A percentile compares a stretch with the other conserved stretches of the same genome.
These are phyloP conservation scores for Eupithecia tripunctaria DNA, from an alignment of 2,888 invertebrate genomes.

Conservation along the genomic window DNA sequence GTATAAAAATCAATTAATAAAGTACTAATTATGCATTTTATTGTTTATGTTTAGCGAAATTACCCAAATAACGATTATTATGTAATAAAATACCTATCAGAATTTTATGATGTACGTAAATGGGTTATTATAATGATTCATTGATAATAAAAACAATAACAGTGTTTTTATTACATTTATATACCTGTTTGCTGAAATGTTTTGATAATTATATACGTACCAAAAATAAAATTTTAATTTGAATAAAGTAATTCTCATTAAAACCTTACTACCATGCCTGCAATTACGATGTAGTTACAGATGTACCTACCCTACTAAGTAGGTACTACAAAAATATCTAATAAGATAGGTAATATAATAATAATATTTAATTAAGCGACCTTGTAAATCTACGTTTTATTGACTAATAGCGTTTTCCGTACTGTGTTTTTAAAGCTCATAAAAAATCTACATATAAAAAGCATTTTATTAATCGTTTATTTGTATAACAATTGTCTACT, in stretches of 20 bases:
- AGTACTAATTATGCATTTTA: constrained; percentile 6
- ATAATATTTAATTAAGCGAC: not conserved
- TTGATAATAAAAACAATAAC: constrained; percentile 62
- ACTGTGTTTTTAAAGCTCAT: not conserved
- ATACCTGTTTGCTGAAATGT: constrained; percentile 52
- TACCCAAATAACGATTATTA: constrained; percentile 41
- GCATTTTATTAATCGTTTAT: not conserved
- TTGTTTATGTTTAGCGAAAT: constrained; percentile 37
- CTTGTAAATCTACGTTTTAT: not conserved
- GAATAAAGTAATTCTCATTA: constrained; percentile 48
- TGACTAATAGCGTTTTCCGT: not conserved
- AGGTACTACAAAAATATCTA: not conserved
- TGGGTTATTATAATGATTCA: constrained; percentile 52
- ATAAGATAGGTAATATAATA: not conserved
- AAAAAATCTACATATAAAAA: not conserved
- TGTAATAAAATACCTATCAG: constrained; percentile 43
- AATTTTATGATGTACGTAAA: constrained; percentile 45
- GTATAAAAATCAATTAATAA: not conserved
- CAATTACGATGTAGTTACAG: not conserved
- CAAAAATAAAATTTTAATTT: not conserved
- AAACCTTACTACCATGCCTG: constrained; percentile 13
- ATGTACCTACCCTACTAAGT: not conserved
- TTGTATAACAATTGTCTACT: not conserved
- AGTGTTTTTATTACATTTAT: constrained; percentile 61
- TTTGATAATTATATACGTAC: constrained; percentile 44